Percentiles rank a stretch among this genome's conserved stretches.
Evolutionary conservation across 2,797 vertebrate genomes (phyloP).

Genomic region (Cephalopachus bancanus): DNA sequence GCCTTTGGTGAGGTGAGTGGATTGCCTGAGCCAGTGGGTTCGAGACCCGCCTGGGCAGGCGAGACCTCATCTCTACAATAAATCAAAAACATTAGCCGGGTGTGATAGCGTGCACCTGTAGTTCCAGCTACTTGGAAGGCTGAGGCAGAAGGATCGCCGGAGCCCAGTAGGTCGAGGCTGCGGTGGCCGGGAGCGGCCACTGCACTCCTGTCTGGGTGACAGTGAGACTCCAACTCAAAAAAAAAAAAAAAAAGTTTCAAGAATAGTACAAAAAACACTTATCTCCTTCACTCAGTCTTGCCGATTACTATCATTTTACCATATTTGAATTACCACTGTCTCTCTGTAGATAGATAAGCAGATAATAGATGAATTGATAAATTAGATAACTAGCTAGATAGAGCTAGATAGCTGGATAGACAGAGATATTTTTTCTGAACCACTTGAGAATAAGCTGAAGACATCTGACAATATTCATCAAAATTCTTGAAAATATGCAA

Average conservation of each 20-base stretch:
- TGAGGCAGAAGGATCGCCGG: too few species aligned
- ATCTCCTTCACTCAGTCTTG: background rate
- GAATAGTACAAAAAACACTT: background rate
- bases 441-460: slow-evolving; percentile 6
- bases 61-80: too few species aligned
- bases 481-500: background rate
- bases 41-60: too few species aligned
- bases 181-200: too few species aligned
- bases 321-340: background rate
- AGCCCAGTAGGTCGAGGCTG: too few species aligned
- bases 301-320: background rate
- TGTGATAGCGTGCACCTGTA: too few species aligned
- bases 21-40: too few species aligned
- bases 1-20: too few species aligned
- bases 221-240: too few species aligned
- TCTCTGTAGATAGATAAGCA: background rate
- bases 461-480: background rate
- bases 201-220: too few species aligned
- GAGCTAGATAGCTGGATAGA: background rate
- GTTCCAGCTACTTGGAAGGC: too few species aligned
- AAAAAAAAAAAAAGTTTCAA: background rate
- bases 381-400: background rate
- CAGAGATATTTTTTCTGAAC: background rate
- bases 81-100: too few species aligned
- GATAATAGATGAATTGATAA: background rate